These are phyloP conservation scores for Tadarida brasiliensis DNA, from an alignment of 2,797 vertebrate genomes.

Conservation along the genomic window DNA sequence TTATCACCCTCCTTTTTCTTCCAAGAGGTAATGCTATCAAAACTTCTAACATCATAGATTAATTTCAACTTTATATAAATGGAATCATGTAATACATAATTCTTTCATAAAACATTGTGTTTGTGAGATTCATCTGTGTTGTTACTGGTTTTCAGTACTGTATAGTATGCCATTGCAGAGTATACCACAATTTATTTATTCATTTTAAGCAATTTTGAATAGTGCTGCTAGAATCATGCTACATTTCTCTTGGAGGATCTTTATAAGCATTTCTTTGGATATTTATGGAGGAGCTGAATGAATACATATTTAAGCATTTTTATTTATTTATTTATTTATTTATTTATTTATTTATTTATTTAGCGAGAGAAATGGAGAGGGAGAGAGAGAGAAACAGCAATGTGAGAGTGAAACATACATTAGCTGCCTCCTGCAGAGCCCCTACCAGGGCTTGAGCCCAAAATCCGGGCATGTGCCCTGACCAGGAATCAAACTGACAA, in stretches of 20 bases:
- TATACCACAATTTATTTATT: neutral
- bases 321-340: too few relatives aligned
- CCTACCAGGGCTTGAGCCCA: too few relatives aligned
- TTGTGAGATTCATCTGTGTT: neutral
- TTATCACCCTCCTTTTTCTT: neutral
- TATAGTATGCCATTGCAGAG: neutral
- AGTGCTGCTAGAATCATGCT: neutral
- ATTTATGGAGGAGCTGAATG: constrained; percentile 14
- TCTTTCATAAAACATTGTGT: constrained; percentile 18
- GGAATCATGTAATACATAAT: neutral
- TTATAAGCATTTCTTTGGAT: neutral
- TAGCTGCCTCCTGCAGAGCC: too few relatives aligned
- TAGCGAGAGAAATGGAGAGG: too few relatives aligned
- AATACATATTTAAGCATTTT: neutral
- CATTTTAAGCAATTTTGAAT: neutral
- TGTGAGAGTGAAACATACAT: too few relatives aligned
- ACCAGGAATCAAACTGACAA: too few relatives aligned
- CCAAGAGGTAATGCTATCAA: neutral
- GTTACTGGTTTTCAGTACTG: neutral
- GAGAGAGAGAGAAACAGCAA: too few relatives aligned
- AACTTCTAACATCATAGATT: neutral
- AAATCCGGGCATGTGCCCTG: too few relatives aligned
- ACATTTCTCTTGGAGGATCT: neutral
- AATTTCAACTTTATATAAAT: neutral
- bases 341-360: too few relatives aligned